Evolutionary conservation across 2,113 vertebrate genomes (phyloP).

Genomic region (Alosa alosa): DNA sequence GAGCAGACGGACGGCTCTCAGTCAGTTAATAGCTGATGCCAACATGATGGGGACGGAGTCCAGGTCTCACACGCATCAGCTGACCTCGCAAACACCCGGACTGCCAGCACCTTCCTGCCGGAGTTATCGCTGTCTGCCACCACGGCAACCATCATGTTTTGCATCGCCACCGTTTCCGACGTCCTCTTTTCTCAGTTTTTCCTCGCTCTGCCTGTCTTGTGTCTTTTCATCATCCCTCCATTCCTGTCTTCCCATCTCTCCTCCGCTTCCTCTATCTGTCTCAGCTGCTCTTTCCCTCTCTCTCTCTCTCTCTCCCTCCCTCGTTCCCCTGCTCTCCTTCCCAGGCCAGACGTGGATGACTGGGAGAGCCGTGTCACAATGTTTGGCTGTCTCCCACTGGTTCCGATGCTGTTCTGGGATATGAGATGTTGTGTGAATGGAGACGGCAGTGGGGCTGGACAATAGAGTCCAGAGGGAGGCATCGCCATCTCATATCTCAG

Average conservation of each 20-base stretch:
- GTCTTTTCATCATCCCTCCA: conserved; percentile 17
- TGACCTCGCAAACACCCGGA: background rate
- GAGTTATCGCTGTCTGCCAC: background rate
- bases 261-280: background rate
- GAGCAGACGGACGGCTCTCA: too few species aligned
- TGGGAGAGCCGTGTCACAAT: background rate
- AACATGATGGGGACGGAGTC: background rate
- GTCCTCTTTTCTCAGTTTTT: background rate
- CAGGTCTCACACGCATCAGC: background rate
- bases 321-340: conserved; percentile 12
- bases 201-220: conserved; percentile 25
- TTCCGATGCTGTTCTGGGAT: background rate
- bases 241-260: conserved; percentile 18
- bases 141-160: background rate
- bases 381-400: background rate
- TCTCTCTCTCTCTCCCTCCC: conserved; percentile 8
- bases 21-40: background rate
- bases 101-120: conserved; percentile 3
- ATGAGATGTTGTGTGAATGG: background rate
- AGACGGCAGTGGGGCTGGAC: background rate
- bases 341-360: background rate
- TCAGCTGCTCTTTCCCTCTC: background rate
- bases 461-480: background rate
- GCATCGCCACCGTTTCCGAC: background rate
- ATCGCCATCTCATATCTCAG: background rate